phyloP scores from a whole-genome alignment of 2,888 invertebrate genomes.

The Parnassius apollo region DNA sequence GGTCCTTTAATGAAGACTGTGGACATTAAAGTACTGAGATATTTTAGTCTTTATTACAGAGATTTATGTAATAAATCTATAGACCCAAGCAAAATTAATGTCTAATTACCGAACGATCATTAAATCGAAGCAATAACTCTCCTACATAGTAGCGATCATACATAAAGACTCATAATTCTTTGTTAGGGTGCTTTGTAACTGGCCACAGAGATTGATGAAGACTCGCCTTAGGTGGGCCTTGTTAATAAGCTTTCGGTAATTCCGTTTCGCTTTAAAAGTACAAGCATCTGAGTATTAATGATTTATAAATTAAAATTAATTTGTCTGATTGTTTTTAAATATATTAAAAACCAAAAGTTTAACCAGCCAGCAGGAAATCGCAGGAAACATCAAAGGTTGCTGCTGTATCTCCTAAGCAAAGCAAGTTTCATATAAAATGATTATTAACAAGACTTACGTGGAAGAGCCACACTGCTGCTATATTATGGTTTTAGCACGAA shows the following conservation, averaged over 20 bases:
- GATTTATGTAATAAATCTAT: constrained; percentile 72
- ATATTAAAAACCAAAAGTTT: constrained; percentile 20
- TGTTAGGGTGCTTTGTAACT: constrained; percentile 69
- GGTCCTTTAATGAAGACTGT: constrained; percentile 49
- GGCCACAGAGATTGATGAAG: constrained; percentile 69
- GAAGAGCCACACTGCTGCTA: too few relatives aligned
- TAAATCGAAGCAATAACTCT: constrained; percentile 75
- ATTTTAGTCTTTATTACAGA: constrained; percentile 56
- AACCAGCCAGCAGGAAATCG: too few relatives aligned
- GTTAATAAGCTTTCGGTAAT: constrained; percentile 69
- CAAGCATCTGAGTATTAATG: constrained; percentile 39
- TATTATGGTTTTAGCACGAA: too few relatives aligned
- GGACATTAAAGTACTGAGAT: constrained; percentile 49
- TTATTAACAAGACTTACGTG: too few relatives aligned
- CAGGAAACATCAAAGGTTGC: too few relatives aligned
- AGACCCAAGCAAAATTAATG: constrained; percentile 57
- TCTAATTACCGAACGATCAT: constrained; percentile 73
- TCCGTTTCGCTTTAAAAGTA: constrained; percentile 42
- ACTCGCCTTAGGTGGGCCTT: constrained; percentile 73
- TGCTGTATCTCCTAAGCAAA: too few relatives aligned
- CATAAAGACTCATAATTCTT: constrained; percentile 75
- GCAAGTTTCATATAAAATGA: too few relatives aligned
- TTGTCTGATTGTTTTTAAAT: constrained; percentile 1
- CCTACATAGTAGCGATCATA: constrained; percentile 72
- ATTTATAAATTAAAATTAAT: constrained; percentile 21